These are phyloP conservation scores for Ondatra zibethicus DNA, from an alignment of 2,113 vertebrate genomes.

Conservation along the genomic window DNA sequence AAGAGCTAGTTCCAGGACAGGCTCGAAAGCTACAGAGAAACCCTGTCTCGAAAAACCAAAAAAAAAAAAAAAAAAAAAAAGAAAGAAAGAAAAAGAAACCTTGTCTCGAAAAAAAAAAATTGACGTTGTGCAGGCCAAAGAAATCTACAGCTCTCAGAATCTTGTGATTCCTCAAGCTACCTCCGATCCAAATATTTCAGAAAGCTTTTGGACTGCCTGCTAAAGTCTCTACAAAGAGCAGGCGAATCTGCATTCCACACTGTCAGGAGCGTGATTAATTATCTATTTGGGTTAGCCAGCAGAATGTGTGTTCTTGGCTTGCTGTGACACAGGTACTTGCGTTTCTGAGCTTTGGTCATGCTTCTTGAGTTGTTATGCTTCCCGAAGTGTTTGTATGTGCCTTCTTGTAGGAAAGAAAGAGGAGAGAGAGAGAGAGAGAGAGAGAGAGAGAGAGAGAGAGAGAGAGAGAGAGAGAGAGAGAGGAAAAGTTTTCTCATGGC, in stretches of 20 bases:
- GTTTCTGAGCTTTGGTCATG: constrained; percentile 61
- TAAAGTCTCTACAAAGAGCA: constrained; percentile 54
- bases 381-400: constrained; percentile 42
- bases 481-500: not conserved
- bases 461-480: not conserved
- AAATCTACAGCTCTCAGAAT: constrained; percentile 44
- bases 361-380: constrained; percentile 33
- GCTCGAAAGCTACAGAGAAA: no score
- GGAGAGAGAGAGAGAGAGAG: no score
- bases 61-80: no score
- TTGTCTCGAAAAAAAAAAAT: no score
- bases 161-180: constrained; percentile 21
- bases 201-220: not conserved
- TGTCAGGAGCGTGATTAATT: constrained; percentile 64
- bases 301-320: constrained; percentile 48
- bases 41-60: no score
- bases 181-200: constrained; percentile 32
- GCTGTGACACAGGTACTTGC: constrained; percentile 60
- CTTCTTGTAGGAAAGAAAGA: not conserved
- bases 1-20: no score
- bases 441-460: no score
- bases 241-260: constrained; percentile 65
- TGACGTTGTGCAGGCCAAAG: constrained; percentile 32
- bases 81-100: no score
- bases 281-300: constrained; percentile 67